phyloP scores from a whole-genome alignment of 2,888 invertebrate genomes.

The Drosophila birchii region DNA sequence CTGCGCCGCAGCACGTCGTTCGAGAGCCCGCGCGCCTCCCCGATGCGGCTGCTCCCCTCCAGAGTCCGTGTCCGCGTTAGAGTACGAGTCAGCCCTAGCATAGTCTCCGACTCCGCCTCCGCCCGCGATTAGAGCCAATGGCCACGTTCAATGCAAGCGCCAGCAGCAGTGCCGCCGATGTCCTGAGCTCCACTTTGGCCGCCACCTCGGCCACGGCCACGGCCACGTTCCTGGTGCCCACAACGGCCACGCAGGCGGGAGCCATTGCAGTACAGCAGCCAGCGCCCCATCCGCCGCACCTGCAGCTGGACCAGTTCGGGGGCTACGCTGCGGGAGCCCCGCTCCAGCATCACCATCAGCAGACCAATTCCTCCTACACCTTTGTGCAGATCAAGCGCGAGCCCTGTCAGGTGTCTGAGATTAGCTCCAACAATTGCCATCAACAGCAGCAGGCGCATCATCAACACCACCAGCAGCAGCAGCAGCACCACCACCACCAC shows the following conservation, averaged over 20 bases:
- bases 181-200: constrained; percentile 69
- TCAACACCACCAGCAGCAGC: constrained; percentile 45
- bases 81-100: constrained; percentile 3
- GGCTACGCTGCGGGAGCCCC: constrained; percentile 58
- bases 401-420: constrained; percentile 85
- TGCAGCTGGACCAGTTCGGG: constrained; percentile 75
- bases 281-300: constrained; percentile 26
- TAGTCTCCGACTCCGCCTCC: constrained; percentile 29
- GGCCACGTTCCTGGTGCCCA: constrained; percentile 78
- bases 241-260: constrained; percentile 44
- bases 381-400: constrained; percentile 84
- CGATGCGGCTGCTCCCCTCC: constrained; percentile 20
- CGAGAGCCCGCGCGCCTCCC: constrained; percentile 14
- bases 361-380: constrained; percentile 82
- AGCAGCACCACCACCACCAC: constrained; percentile 60
- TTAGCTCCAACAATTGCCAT: constrained; percentile 83
- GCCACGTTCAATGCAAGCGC: constrained; percentile 76
- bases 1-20: constrained; percentile 26
- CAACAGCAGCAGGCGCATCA: constrained; percentile 74
- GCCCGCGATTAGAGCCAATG: constrained; percentile 58
- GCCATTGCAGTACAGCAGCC: constrained; percentile 17
- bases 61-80: background rate
- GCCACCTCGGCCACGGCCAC: constrained; percentile 62
- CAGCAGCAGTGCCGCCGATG: constrained; percentile 67
- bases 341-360: constrained; percentile 66